These are phyloP conservation scores for Rhinopomastus cyanomelas DNA, from an alignment of 2,113 vertebrate species.

Conservation along the genomic window DNA sequence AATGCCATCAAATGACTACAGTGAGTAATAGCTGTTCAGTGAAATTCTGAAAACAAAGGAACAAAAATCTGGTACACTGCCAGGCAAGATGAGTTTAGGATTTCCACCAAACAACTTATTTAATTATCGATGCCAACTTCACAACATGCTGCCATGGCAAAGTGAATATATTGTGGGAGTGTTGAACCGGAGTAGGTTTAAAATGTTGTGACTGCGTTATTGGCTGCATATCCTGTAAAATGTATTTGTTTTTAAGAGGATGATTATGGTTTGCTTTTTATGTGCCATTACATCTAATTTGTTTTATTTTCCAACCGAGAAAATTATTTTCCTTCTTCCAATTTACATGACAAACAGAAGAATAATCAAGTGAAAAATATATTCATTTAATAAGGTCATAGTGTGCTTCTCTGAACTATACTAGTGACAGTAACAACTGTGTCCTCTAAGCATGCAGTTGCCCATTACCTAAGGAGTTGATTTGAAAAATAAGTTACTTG, in stretches of 20 bases:
- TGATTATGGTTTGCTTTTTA: slow-evolving; percentile 72
- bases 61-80: background rate
- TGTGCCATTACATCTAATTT: slow-evolving; percentile 76
- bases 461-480: background rate
- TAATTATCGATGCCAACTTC: slow-evolving; percentile 57
- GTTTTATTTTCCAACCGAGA: slow-evolving; percentile 71
- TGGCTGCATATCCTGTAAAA: slow-evolving; percentile 64
- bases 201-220: slow-evolving; percentile 68
- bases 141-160: slow-evolving; percentile 46
- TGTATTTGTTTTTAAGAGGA: slow-evolving; percentile 65
- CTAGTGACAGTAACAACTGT: slow-evolving; percentile 22
- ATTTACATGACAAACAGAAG: slow-evolving; percentile 70
- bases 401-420: slow-evolving; percentile 5
- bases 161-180: background rate
- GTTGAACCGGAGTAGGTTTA: slow-evolving; percentile 54
- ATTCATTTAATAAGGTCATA: slow-evolving; percentile 67
- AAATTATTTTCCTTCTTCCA: slow-evolving; percentile 73
- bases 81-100: slow-evolving; percentile 34
- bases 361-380: slow-evolving; percentile 66
- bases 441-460: background rate
- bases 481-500: slow-evolving; percentile 22
- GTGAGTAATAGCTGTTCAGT: slow-evolving; percentile 20
- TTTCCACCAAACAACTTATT: slow-evolving; percentile 51
- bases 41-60: slow-evolving; percentile 23
- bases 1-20: background rate